phyloP scores from a whole-genome alignment of 2,888 invertebrate genomes.

The Xylophagus ater region DNA sequence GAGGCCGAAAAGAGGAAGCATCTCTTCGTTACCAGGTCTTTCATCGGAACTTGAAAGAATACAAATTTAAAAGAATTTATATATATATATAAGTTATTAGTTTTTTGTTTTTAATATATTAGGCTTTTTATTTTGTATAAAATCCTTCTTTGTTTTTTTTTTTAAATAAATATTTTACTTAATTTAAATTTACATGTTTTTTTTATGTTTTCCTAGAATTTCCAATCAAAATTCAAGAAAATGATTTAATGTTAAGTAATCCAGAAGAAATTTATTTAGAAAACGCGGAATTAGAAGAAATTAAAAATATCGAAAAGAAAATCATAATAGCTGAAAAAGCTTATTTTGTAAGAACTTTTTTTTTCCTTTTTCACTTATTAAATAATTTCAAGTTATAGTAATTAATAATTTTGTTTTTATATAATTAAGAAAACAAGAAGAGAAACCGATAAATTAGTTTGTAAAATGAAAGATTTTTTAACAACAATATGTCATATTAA shows the following conservation, averaged over 20 bases:
- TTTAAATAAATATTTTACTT: background rate
- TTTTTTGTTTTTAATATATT: background rate
- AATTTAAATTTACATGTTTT: background rate
- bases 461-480: slow-evolving; percentile 5
- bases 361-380: background rate
- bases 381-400: background rate
- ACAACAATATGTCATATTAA: background rate
- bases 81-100: background rate
- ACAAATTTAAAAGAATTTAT: slow-evolving; percentile 7
- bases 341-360: slow-evolving; percentile 8
- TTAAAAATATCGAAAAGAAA: slow-evolving; percentile 9
- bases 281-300: slow-evolving; percentile 9
- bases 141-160: background rate
- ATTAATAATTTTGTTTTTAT: background rate
- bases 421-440: slow-evolving; percentile 4
- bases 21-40: slow-evolving; percentile 15
- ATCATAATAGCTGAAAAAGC: slow-evolving; percentile 8
- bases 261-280: slow-evolving; percentile 2
- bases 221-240: background rate
- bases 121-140: background rate
- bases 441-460: slow-evolving; percentile 1
- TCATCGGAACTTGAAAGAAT: slow-evolving; percentile 15
- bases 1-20: slow-evolving; percentile 18
- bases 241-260: slow-evolving; percentile 1
- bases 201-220: background rate